Evolutionary conservation across 2,113 vertebrate genomes (phyloP), one percentile per base, ranked within the genome.

Genomic region (Erpornis zantholeuca): DNA sequence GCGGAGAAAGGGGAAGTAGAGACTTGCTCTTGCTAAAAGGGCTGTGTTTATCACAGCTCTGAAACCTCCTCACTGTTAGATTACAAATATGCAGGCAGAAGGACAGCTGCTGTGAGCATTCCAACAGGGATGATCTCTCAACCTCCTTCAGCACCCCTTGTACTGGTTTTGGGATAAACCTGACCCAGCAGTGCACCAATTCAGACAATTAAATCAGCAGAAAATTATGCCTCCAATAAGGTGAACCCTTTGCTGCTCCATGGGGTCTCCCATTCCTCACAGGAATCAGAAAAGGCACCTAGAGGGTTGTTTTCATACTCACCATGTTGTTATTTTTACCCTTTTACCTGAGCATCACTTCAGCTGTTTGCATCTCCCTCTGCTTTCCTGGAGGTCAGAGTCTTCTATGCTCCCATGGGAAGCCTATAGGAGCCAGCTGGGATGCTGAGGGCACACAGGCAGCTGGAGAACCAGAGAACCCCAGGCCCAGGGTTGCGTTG

Each of bases 1-100:
- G 60, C 42, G 81, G 68, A 91, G 66, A 89, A 91, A 85, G n/a
- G 22, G 64, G 87, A 96, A 94, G 12, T 9, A 65, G 40, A 69
- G 45, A 14, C 15, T 28, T 1, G 0, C 22, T 78, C 24, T 68
- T 49, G 35, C 35, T 49, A 9, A 20, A 53, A 69, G 9, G 33
- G 12, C 8, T 61, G 18, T 50, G n/a, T 70, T 84, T n/a, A 57
- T 28, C 11, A 25, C 33, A 68, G 64, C 66, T 92, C 52, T 64
- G 66, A 82, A 66, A 82, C 20, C 3, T 10, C 25, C 21, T 40
- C 15, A 49, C n/a, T 7, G 5, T n/a, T 42, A 50, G 3, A 4
- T 38, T 49, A 59, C 70, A 89, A 82, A 56, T 27, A 80, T 23
- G 6, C 16, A 6, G 12, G n/a, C 42, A 52, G 38, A 61, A 35